A percentile compares a stretch with the other conserved stretches of the same genome.
Evolutionary conservation across 2,113 vertebrate genomes (phyloP).

Genomic region (Nasalis larvatus): DNA sequence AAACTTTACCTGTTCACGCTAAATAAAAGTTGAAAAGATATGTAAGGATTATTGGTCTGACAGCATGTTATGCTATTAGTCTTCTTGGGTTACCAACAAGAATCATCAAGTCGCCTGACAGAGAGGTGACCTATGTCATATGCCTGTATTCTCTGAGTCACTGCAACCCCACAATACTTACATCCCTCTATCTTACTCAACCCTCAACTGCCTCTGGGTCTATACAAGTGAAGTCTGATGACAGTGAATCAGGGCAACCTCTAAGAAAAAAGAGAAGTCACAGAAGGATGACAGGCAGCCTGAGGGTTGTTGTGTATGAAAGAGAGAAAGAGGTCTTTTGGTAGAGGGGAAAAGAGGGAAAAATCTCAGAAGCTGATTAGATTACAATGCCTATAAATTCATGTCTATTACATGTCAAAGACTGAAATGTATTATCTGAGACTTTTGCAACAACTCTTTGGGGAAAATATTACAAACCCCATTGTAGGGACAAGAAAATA

Average conservation of each 20-base stretch:
- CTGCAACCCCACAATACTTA: background rate
- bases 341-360: background rate
- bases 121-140: background rate
- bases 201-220: background rate
- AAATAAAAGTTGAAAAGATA: constrained; percentile 26
- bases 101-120: background rate
- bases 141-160: background rate
- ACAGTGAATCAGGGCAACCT: background rate
- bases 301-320: background rate
- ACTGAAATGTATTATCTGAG: background rate
- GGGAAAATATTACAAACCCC: background rate
- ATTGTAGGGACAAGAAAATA: background rate
- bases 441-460: background rate
- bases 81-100: background rate
- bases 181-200: background rate
- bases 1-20: background rate
- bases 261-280: background rate
- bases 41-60: background rate
- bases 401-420: background rate
- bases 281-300: background rate
- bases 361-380: background rate
- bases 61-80: background rate
- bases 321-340: background rate
- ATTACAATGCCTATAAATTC: background rate
- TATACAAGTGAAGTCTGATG: background rate